A percentile compares a stretch with the other conserved stretches of the same genome.
Conservation (phyloP, 2,888 invertebrate genomes). For the Cheilosia urbana region DNA sequence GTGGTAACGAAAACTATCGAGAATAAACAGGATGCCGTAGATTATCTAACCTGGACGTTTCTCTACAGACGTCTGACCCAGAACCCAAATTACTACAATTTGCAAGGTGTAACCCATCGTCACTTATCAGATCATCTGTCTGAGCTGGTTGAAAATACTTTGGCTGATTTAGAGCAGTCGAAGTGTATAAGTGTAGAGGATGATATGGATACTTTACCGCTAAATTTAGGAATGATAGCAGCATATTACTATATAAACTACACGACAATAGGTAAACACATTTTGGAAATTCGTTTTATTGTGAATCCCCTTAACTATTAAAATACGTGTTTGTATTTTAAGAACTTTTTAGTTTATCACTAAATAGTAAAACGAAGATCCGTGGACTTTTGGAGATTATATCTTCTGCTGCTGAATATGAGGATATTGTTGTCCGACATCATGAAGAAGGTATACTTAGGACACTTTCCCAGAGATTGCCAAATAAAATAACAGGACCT, state of each 20-base stretch:
- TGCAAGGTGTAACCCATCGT: constrained; percentile 98
- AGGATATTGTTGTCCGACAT: constrained; percentile 96
- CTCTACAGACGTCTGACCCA: constrained; percentile 97
- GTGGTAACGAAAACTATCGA: constrained; percentile 99
- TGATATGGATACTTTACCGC: constrained; percentile 97
- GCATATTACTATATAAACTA: constrained; percentile 99
- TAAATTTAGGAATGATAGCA: constrained; percentile 99
- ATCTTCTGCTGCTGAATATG: constrained; percentile 98
- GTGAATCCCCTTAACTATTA: too few relatives aligned
- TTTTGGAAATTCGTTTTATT: background rate
- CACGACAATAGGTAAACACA: constrained; percentile 93
- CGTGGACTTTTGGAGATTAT: constrained; percentile 98
- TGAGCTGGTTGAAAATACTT: constrained; percentile 97
- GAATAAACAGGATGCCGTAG: constrained; percentile 99
- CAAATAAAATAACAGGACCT: constrained; percentile 87
- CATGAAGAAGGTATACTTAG: constrained; percentile 95
- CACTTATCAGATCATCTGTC: constrained; percentile 99
- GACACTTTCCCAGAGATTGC: constrained; percentile 85
- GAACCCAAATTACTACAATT: constrained; percentile 99
- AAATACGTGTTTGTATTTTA: constrained; percentile 78
- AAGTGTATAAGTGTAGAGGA: constrained; percentile 99
- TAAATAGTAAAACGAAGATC: constrained; percentile 98
- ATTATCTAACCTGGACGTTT: constrained; percentile 99
- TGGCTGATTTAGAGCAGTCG: constrained; percentile 96
- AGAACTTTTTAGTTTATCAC: constrained; percentile 98